Percentiles rank a stretch among this genome's conserved stretches.
These are phyloP conservation scores for Cyrtorhinus lividipennis DNA, from an alignment of 1,140 invertebrate genomes.

Conservation along the genomic window DNA sequence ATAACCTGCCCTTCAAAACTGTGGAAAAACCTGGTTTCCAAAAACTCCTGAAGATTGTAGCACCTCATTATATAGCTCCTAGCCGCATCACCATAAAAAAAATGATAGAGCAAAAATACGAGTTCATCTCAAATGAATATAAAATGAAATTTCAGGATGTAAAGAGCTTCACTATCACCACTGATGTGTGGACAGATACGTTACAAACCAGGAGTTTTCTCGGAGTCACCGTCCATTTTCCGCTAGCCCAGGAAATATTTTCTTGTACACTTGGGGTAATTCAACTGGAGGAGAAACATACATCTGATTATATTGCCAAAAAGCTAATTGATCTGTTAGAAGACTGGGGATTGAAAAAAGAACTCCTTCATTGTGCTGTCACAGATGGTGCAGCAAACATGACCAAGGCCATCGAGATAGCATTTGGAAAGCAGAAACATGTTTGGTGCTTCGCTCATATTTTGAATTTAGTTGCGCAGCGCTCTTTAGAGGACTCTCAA, in stretches of 20 bases:
- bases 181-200: neutral
- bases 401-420: neutral
- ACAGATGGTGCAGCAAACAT: slow-evolving; percentile 6
- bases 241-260: neutral
- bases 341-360: neutral
- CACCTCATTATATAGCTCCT: neutral
- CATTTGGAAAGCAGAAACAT: neutral
- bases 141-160: neutral
- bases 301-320: neutral
- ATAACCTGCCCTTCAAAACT: neutral
- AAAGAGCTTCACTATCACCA: neutral
- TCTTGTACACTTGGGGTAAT: slow-evolving; percentile 1
- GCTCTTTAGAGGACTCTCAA: neutral
- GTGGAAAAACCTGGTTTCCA: neutral
- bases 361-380: neutral
- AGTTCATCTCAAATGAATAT: neutral
- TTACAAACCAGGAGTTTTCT: neutral
- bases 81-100: neutral
- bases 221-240: neutral
- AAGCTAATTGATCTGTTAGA: neutral
- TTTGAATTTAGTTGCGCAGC: neutral
- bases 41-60: neutral
- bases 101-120: neutral
- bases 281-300: neutral
- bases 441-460: neutral